Evolutionary conservation across 2,113 vertebrate genomes (phyloP), one percentile per base, ranked within the genome.

Genomic region (Labeo rohita): DNA sequence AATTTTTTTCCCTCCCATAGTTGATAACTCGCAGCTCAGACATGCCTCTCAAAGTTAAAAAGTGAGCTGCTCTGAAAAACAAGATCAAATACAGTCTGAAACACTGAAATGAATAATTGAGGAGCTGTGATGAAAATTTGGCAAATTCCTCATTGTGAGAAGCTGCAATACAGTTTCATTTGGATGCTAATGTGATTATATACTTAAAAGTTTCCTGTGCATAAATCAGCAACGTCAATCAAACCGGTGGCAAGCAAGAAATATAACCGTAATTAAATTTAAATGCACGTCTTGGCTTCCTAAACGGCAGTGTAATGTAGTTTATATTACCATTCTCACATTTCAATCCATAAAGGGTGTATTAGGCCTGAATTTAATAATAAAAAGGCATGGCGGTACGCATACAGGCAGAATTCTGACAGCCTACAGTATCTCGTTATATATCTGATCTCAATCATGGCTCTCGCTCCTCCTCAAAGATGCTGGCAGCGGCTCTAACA

Each of bases 141-240:
- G 36, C 21, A 21, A 83, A 83, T 85, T 50, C 49, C 63, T 75
- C 73, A 87, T 87, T 87, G 68, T 61, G 23, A 72, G 82, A 78
- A 50, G 49, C 10, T 81, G 81, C 49, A 47, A 43, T 28, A 18
- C 59, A 8, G 80, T 85, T 89, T 87, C 77, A 89, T 87, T 89
- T 87, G 87, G 83, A 89, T 89, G 88, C 78, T 87, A 89, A 87
- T 89, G 86, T 85, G 86, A 87, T 87, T 79, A 84, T 87, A 50
- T 66, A 54, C 72, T 66, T 83, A 28, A 87, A 89, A 87, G 66
- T n/a, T 50, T 74, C 73, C 3, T 83, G 45, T 63, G 86, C 65
- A 85, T 87, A 84, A 85, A 87, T 85, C 83, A 89, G 52, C 70
- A 34, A 47, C 13, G 54, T 87, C 83, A 85, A 85, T 89, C 88